Evolutionary conservation across 2,113 vertebrate species (phyloP), one percentile per base, ranked within the genome.

Genomic region (Camelus dromedarius): DNA sequence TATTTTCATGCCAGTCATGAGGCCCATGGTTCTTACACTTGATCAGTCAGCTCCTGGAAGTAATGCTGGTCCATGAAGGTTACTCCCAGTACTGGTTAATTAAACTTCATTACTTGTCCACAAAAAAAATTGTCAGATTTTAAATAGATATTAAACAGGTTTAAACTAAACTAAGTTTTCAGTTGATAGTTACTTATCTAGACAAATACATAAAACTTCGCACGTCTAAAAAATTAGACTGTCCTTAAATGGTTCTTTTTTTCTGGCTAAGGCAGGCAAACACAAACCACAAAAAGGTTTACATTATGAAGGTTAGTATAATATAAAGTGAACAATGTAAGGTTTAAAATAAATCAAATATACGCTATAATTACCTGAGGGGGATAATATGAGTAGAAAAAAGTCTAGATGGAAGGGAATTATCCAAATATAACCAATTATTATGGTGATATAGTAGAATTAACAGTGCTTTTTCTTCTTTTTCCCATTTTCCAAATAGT

Each of bases 161-260:
- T 96, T 67, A 69, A 76, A 48, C 64, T 84, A 90, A 85, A 58
- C 46, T 30, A 90, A 89, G 64, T 80, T 84, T 73, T 80, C 18
- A 10, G 32, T 64, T 90, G 18, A 56, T 6, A 70, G n/a, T 16
- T 52, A 76, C 26, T 62, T 87, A 56, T 42, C 67, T 82, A 48
- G 46, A 81, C 16, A 76, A 28, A 80, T 52, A 85, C 30, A 86
- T 28, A 58, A 69, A 67, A 62, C 8, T 92, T 80, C 67, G 48
- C 22, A 48, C 18, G 67, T 67, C 32, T 67, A 67, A 83, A 95
- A 89, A 83, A 82, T 58, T 64, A 60, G n/a, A 60, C 20, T 89
- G 4, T n/a, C 22, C n/a, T 72, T 75, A 72, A 94, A 80, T 52
- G 8, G 28, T 60, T 82, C n/a, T 30, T 24, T 70, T 60, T 66